Evolutionary conservation across 2,797 vertebrate species (phyloP).

Genomic region (Malurus splendens): DNA sequence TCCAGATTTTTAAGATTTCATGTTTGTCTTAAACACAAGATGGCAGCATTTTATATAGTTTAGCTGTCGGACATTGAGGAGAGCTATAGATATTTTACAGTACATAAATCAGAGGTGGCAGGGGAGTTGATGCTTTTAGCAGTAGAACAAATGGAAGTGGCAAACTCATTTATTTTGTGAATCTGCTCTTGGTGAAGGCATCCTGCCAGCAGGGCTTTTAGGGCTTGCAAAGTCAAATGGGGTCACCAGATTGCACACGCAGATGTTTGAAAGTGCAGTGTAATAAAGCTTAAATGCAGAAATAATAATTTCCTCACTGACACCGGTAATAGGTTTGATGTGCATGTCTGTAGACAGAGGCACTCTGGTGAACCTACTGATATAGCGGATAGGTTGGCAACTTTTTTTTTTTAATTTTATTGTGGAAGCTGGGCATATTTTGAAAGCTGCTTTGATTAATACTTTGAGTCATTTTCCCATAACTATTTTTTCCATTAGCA

Average conservation of each 20-base stretch:
- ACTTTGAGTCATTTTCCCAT: not conserved
- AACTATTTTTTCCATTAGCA: not conserved
- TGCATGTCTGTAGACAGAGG: not conserved
- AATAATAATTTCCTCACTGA: not conserved
- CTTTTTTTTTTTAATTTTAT: not conserved
- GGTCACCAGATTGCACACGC: accelerated
- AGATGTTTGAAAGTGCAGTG: not conserved
- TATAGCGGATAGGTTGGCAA: not conserved
- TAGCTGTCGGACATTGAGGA: accelerated
- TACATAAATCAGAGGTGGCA: not conserved
- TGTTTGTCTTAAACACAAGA: not conserved
- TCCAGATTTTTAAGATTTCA: not conserved
- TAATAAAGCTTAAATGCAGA: not conserved
- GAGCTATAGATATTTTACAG: not conserved
- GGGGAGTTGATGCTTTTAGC: not conserved
- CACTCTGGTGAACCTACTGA: not conserved
- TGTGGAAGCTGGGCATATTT: not conserved
- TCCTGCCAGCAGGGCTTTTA: not conserved
- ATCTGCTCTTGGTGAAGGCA: not conserved
- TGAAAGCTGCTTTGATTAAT: not conserved
- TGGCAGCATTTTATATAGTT: slow-evolving; percentile 10
- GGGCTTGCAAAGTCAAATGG: not conserved
- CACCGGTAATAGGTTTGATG: not conserved
- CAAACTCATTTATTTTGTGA: not conserved
- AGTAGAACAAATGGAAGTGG: not conserved